Percentiles rank a stretch among this genome's conserved stretches.
These are phyloP conservation scores for Pipistrellus nathusii DNA, from an alignment of 2,797 vertebrate genomes.

Conservation along the genomic window DNA sequence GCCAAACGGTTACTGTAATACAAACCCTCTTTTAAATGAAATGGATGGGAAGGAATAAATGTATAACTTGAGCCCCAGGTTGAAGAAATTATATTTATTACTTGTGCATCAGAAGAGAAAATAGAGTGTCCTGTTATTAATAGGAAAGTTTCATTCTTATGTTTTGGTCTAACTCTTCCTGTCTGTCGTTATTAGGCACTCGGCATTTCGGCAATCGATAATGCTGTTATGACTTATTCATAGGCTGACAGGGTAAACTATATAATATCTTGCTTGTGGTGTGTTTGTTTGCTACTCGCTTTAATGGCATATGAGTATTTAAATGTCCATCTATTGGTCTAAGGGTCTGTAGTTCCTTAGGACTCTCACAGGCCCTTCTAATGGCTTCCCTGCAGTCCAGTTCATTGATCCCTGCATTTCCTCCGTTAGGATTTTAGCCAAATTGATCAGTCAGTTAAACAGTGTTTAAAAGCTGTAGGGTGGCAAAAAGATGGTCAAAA, in stretches of 20 bases:
- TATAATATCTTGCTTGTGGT: not conserved
- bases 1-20: not conserved
- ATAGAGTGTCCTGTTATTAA: not conserved
- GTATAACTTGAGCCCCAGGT: not conserved
- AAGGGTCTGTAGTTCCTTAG: not conserved
- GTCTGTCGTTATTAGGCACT: not conserved
- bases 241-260: not conserved
- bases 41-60: not conserved
- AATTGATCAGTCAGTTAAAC: not conserved
- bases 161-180: not conserved
- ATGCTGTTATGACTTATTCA: not conserved
- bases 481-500: not conserved
- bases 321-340: not conserved
- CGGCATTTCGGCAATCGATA: not conserved
- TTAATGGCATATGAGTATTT: not conserved
- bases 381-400: not conserved
- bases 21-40: not conserved
- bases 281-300: not conserved
- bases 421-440: not conserved
- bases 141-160: constrained; percentile 4
- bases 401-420: not conserved
- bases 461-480: not conserved
- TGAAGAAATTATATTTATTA: not conserved
- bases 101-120: not conserved
- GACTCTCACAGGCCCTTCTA: not conserved